Base-by-base conservation (phyloP, 2,113 vertebrate genomes). In the Eleginops maclovinus region DNA sequence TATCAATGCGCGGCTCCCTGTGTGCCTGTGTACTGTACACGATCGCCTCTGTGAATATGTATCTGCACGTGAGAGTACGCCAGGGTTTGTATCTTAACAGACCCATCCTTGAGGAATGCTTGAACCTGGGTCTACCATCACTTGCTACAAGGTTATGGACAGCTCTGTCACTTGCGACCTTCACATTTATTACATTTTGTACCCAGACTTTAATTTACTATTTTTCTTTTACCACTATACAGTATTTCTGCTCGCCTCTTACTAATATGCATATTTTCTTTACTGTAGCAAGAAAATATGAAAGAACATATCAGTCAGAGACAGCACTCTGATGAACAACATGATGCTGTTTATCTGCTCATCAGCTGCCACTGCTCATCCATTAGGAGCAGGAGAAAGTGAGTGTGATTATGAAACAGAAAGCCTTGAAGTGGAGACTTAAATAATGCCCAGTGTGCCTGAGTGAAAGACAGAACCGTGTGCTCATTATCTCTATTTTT, bases 281-380 rank as follows among this genome's bases (percentile, higher is more conserved):
- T 92, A 87, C 89, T 95, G 21, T 19, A 43, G 55, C n/a, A 58
- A 21, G 46, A 41, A 56, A 63, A 10, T 93, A 92, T 91, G 91
- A 88, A 87, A 92, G 86, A 90, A 91, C 89, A 89, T 72, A 24
- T 49, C n/a, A 63, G 16, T 9, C 63, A 60, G 22, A 72, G 17
- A 44, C 65, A 53, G 44, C 63, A 64, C 44, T 62, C 19, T 47
- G 69, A 54, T 50, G 53, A 53, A 56, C 50, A 80, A 53, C 46
- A 10, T 65, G 67, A 76, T 72, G 60, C 31, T 60, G 11, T 82
- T 65, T 62, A 51, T 49, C 47, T 69, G 56, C 13, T 76, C 50
- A 47, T 66, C 65, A 53, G 36, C 60, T 46, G 31, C 9, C 0
- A 22, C 62, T 53, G 51, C 77, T 85, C 13, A 31, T 74, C 55